These are phyloP conservation scores for Aphodius granarius DNA, from an alignment of 2,888 invertebrate species.

Conservation along the genomic window DNA sequence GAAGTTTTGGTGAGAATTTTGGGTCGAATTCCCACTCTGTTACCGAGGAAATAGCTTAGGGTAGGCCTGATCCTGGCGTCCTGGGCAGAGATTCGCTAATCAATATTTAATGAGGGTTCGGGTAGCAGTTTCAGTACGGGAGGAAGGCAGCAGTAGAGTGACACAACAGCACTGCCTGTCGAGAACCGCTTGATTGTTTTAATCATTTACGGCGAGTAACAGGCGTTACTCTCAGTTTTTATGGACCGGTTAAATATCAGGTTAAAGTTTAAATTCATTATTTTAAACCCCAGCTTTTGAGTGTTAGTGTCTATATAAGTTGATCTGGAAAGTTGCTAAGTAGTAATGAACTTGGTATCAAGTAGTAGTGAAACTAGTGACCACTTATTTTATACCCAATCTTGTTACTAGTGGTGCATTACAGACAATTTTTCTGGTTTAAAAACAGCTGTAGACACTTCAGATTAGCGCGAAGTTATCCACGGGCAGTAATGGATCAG, in stretches of 20 bases:
- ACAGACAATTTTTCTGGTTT: too few species aligned
- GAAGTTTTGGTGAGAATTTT: background rate
- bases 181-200: background rate
- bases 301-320: too few species aligned
- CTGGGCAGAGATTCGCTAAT: background rate
- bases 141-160: background rate
- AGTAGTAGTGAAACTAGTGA: too few species aligned
- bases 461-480: too few species aligned
- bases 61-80: background rate
- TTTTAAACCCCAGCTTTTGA: background rate
- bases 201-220: background rate
- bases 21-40: background rate
- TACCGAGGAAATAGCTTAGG: background rate
- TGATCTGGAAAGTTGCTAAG: too few species aligned
- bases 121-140: background rate
- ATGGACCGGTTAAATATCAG: background rate
- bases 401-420: too few species aligned
- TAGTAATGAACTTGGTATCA: too few species aligned
- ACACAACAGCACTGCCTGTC: background rate
- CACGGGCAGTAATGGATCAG: too few species aligned
- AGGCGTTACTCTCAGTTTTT: background rate
- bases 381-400: too few species aligned
- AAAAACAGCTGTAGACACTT: too few species aligned
- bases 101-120: background rate
- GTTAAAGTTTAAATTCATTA: background rate